These are phyloP conservation scores for Hypomecis atomaria DNA, from an alignment of 2,888 invertebrate species.

Conservation along the genomic window DNA sequence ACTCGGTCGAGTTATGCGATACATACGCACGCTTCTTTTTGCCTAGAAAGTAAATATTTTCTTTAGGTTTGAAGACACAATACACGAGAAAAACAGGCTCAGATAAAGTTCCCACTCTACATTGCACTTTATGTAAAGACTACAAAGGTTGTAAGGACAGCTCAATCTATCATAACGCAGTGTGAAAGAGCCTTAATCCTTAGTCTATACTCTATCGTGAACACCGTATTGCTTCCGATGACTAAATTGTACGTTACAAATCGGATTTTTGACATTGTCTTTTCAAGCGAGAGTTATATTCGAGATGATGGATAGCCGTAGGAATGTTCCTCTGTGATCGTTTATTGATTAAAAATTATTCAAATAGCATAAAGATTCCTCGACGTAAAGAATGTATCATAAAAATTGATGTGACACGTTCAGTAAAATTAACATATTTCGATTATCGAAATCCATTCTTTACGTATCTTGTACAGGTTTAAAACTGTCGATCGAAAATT, in stretches of 20 bases:
- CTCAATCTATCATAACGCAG: neutral
- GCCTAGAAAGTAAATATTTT: no score
- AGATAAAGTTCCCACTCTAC: no score
- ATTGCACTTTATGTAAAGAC: no score
- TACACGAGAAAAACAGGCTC: no score
- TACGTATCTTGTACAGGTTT: conserved; percentile 42
- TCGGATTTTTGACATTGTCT: conserved; percentile 43
- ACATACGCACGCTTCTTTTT: no score
- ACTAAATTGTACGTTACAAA: conserved; percentile 43
- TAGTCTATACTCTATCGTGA: conserved; percentile 54
- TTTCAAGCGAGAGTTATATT: conserved; percentile 35
- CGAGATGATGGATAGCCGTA: conserved; percentile 37
- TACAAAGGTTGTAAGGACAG: no score
- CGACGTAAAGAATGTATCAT: conserved; percentile 25
- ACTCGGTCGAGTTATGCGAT: no score
- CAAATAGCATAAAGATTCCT: conserved; percentile 22
- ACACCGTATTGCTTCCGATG: conserved; percentile 54
- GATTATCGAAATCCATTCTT: conserved; percentile 40
- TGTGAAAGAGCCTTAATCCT: conserved; percentile 38
- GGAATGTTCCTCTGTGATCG: conserved; percentile 36
- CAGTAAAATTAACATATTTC: conserved; percentile 25
- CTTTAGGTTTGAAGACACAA: no score
- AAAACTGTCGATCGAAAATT: conserved; percentile 54
- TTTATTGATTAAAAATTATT: conserved; percentile 36
- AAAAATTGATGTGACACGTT: conserved; percentile 22